Base-by-base conservation (phyloP, 2,797 vertebrate species). In the Sandelia bainsii region DNA sequence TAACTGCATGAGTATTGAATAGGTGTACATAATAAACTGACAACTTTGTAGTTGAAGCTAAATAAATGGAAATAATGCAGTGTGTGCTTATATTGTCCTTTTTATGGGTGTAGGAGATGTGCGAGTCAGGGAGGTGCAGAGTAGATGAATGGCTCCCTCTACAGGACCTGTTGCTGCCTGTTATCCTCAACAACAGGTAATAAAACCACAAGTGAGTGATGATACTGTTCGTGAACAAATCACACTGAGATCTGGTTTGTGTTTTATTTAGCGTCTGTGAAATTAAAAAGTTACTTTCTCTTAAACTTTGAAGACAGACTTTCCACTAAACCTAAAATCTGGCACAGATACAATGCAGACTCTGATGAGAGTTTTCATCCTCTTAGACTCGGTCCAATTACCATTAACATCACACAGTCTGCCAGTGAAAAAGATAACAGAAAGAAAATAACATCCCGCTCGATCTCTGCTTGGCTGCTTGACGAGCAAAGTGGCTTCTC, bases 111-210 rank as follows among this genome's bases (percentile, higher is more conserved):
- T 83, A 99, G 97, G 97, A 98, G 77, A 91, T 91, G 87, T 95
- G 85, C 2, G 89, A 91, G 34, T 92, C 91, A 0, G 85, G 89
- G 39, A 87, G 93, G 73, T 94, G 86, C 75, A 91, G 87, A 61
- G 32, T 75, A 73, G 70, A 92, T 80, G 84, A 77, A 61, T 87
- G 79, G 84, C 93, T 92, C 83, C 91, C 82, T 57, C 91, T 94
- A 62, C 91, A 95, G 77, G 94, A 96, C 65, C 87, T 96, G 81
- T 89, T 97, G 84, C 91, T 96, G 58, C 96, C 96, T 17, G 61
- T 91, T 45, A 82, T 97, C 82, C 86, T 97, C 6, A 88, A 95
- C 77, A 77, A 80, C 50, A 75, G 94, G 96, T 98, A 88, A 80
- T 54, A 5, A 68, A 46, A 59, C 62, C 49, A 62, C 11, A 0